Percentiles rank a stretch among this genome's conserved stretches.
Evolutionary conservation across 2,797 vertebrate species (phyloP).

Genomic region (Rhabdomys pumilio): DNA sequence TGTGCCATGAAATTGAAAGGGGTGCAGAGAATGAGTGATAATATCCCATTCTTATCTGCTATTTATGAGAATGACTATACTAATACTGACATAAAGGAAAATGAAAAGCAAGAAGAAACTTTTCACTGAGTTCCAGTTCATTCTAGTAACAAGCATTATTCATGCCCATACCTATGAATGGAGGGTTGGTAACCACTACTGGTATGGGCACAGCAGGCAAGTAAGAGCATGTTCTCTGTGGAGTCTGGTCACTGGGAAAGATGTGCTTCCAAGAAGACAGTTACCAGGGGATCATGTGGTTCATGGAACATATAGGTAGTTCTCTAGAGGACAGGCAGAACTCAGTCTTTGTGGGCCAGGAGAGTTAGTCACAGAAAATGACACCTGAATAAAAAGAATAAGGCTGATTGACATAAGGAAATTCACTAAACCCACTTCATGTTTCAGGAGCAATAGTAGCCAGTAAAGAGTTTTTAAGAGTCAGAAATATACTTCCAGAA

Average conservation of each 20-base stretch:
- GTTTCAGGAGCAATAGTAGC: not conserved
- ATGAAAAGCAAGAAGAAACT: slow-evolving; percentile 13
- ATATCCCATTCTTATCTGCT: not conserved
- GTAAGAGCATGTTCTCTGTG: not conserved
- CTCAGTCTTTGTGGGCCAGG: not conserved
- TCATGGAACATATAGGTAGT: not conserved
- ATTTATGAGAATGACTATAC: slow-evolving; percentile 31
- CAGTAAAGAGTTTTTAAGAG: not conserved
- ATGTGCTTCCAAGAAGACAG: not conserved
- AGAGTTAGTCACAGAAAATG: not conserved
- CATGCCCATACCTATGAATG: not conserved
- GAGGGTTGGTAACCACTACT: not conserved
- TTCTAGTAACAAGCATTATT: slow-evolving; percentile 2
- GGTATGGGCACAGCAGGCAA: not conserved
- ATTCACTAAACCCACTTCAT: not conserved
- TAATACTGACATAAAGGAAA: not conserved
- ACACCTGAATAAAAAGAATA: not conserved
- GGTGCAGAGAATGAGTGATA: not conserved
- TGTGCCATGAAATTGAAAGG: slow-evolving; percentile 57
- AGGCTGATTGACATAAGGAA: not conserved
- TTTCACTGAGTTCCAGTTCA: slow-evolving; percentile 23
- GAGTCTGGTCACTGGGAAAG: not conserved
- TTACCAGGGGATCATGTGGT: not conserved
- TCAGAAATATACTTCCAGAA: not conserved
- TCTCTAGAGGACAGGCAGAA: not conserved